Conservation (phyloP, 1,140 invertebrate genomes). For the Coenobita brevimanus region DNA sequence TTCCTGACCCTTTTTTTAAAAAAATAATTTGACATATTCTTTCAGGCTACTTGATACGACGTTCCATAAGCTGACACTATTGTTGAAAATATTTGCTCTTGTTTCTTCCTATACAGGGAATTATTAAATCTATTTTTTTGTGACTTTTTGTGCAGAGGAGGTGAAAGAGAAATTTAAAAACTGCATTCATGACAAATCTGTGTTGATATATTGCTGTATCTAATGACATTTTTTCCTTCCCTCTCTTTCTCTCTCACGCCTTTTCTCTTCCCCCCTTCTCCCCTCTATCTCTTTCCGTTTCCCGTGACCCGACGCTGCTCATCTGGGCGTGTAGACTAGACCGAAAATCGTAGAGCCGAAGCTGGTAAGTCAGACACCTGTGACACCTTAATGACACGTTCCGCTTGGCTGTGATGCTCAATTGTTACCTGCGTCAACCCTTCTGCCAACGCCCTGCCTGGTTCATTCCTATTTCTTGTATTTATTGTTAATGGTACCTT, state of each 20-base stretch:
- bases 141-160: no score
- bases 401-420: constrained; percentile 19
- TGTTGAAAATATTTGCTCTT: neutral
- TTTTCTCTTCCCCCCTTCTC: neutral
- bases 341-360: constrained; percentile 52
- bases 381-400: neutral
- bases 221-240: constrained; percentile 23
- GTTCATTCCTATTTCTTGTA: no score
- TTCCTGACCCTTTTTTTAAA: no score
- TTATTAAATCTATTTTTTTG: no score
- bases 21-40: no score
- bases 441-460: no score
- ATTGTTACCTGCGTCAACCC: no score
- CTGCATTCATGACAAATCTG: no score
- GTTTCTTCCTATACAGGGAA: no score
- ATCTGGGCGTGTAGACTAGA: constrained; percentile 36
- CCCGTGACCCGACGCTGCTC: neutral
- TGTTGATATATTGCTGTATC: neutral
- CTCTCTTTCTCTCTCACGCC: neutral
- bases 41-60: no score
- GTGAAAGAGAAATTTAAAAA: no score
- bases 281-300: neutral
- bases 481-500: no score
- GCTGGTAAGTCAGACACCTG: neutral
- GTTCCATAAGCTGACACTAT: neutral